Evolutionary conservation across 2,113 vertebrate genomes (phyloP), one percentile per base, ranked within the genome.

Genomic region (Cygnus buccinator): DNA sequence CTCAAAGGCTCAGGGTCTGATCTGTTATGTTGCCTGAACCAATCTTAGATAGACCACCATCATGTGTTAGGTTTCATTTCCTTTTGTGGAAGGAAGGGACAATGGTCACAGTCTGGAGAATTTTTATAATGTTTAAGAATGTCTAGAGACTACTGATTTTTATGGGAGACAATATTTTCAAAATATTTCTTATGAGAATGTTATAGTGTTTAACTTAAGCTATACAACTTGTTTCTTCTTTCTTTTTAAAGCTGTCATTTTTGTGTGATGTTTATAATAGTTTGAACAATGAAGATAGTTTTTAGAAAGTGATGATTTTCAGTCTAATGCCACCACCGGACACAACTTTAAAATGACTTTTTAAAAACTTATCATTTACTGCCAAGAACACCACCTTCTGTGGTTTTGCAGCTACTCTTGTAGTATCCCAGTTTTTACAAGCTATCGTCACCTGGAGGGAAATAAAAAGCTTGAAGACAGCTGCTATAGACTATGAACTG

Each of bases 21-120:
- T 35, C 18, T 37, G 2, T 55, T 46, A 9, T 0, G 0, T 67
- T 43, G 29, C 46, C 39, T 71, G 37, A 94, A 41, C 39, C 13
- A 63, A n/a, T 73, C 11, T 67, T 37, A 5, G 0, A 1, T 23
- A 71, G n/a, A 37, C 19, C 46, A 28, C 39, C 54, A 19, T 50
- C 22, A 6, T 52, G 23, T 57, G 35, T 18, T 71, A 31, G 13
- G 8, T 84, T 83, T 79, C 58, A 29, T 8, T 26, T 8, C 23
- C 2, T 18, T 91, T 81, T 19, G 2, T 63, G 61, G 35, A 17
- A 78, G 65, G 52, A 75, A 55, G n/a, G 72, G 15, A 55, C 20
- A 44, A 50, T 21, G 21, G 35, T 83, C 43, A 52, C 76, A 57
- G 22, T 39, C 11, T 29, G 39, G 48, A 76, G 54, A 65, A 67